Evolutionary conservation across 2,888 invertebrate species (phyloP).

Genomic region (Papilio elwesi): DNA sequence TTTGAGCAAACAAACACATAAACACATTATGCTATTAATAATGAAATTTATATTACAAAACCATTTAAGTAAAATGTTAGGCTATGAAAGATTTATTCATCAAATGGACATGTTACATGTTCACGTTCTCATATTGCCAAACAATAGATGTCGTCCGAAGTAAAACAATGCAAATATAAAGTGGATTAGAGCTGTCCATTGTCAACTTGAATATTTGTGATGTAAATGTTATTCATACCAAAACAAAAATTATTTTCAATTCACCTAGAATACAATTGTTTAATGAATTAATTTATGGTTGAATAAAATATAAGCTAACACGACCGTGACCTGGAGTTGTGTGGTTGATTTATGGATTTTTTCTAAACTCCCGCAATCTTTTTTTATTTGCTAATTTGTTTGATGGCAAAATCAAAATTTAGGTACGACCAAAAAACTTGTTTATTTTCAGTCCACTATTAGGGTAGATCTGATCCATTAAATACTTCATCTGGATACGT

Average conservation of each 20-base stretch:
- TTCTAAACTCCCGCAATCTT: not conserved
- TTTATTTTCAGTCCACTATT: too few relatives aligned
- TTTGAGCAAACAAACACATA: too few relatives aligned
- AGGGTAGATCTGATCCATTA: too few relatives aligned
- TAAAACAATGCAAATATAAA: not conserved
- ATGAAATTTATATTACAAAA: not conserved
- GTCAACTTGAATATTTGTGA: not conserved
- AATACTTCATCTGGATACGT: too few relatives aligned
- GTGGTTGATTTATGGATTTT: not conserved
- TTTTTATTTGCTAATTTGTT: not conserved
- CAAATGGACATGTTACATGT: not conserved
- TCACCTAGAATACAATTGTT: not conserved
- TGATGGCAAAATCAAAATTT: too few relatives aligned
- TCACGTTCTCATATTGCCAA: not conserved
- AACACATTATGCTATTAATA: not conserved
- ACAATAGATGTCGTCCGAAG: not conserved
- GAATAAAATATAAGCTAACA: not conserved
- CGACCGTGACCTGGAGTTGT: not conserved
- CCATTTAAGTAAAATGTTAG: not conserved
- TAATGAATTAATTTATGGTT: not conserved
- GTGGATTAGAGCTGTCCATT: slow-evolving; percentile 1
- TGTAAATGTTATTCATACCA: slow-evolving; percentile 1
- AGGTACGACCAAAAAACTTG: too few relatives aligned
- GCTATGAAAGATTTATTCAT: not conserved
- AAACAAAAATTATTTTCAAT: not conserved